A percentile compares a stretch with the other conserved stretches of the same genome.
Conservation (phyloP, 2,113 vertebrate species). For the Odobenus rosmarus region DNA sequence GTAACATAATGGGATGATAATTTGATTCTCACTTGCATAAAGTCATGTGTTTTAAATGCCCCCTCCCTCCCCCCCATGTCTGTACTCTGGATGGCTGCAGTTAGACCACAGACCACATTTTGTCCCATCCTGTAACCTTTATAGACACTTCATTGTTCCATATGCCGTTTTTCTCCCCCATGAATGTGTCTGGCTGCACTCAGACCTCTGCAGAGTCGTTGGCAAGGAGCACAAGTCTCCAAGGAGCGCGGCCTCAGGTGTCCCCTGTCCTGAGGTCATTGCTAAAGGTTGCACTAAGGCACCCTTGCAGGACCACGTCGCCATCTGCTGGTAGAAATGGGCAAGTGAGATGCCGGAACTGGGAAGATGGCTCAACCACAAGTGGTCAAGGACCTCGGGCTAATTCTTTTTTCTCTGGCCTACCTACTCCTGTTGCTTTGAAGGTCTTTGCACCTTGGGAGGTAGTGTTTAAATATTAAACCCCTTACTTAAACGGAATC, state of each 20-base stretch:
- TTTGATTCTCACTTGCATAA: background rate
- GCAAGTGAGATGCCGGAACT: background rate
- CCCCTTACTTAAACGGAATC: background rate
- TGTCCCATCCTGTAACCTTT: background rate
- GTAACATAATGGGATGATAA: background rate
- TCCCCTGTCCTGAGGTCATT: background rate
- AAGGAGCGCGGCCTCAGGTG: fast-evolving
- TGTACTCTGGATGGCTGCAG: background rate
- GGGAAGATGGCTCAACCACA: background rate
- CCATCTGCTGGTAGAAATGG: conserved; percentile 69
- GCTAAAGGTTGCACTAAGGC: fast-evolving
- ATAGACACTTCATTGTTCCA: background rate
- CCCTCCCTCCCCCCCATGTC: fast-evolving
- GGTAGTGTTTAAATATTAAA: background rate
- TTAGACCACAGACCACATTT: background rate
- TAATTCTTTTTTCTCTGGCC: background rate
- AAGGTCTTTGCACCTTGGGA: background rate
- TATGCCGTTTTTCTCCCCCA: background rate
- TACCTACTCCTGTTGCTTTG: background rate
- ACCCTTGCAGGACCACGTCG: conserved; percentile 49
- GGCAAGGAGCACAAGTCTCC: background rate
- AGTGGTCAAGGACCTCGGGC: too few species aligned
- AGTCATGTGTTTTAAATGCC: background rate
- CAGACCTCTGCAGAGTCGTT: background rate
- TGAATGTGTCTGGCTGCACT: background rate